These are phyloP conservation scores for Ictalurus punctatus DNA, from an alignment of 2,113 vertebrate genomes.

Conservation along the genomic window DNA sequence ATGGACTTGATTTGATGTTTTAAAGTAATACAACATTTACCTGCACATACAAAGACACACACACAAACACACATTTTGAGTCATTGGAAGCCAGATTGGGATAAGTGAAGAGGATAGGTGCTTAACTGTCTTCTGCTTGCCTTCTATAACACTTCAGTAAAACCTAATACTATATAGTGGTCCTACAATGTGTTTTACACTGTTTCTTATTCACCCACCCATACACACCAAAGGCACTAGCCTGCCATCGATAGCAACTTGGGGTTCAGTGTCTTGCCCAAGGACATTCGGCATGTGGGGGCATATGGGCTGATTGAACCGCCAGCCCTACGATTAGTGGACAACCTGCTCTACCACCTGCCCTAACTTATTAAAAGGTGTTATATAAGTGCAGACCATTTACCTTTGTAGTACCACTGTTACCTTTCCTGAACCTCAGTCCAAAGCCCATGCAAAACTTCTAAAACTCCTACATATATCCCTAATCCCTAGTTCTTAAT, in stretches of 20 bases:
- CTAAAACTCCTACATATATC: background rate
- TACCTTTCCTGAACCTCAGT: background rate
- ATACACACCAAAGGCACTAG: no score
- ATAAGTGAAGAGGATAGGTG: background rate
- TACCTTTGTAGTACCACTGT: background rate
- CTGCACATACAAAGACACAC: background rate
- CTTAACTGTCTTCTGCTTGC: background rate
- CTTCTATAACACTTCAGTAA: background rate
- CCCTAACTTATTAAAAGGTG: no score
- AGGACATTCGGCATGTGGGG: no score
- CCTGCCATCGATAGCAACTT: no score
- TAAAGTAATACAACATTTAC: constrained; percentile 6
- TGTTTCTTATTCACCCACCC: no score
- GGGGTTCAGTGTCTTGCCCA: no score
- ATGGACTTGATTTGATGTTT: constrained; percentile 6
- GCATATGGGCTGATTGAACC: no score
- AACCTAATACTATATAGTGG: background rate
- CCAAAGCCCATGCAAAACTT: background rate
- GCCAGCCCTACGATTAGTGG: no score
- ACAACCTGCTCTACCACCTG: no score
- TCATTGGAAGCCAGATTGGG: background rate
- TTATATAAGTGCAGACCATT: no score
- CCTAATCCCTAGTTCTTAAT: no score
- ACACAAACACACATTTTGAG: background rate
- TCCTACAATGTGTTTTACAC: no score